Evolutionary conservation across 2,888 invertebrate genomes (phyloP).

Genomic region (Pseudolycoriella hygida): DNA sequence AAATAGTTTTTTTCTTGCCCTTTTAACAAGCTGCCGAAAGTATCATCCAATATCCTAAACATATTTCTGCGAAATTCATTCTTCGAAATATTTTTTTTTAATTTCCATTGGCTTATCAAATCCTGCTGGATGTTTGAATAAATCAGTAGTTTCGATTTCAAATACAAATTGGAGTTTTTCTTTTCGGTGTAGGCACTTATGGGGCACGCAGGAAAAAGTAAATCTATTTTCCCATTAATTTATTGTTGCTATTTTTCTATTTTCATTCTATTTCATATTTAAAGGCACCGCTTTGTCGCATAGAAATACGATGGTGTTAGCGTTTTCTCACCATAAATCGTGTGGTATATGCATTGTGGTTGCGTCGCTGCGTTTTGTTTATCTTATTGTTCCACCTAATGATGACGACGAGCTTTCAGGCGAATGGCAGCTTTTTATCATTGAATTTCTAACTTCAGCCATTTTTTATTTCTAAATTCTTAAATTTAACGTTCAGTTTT

Average conservation of each 20-base stretch:
- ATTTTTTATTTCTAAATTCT: too few relatives aligned
- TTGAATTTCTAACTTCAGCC: background rate
- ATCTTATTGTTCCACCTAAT: background rate
- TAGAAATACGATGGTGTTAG: too few relatives aligned
- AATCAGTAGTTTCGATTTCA: background rate
- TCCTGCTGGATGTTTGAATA: background rate
- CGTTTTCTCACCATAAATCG: background rate
- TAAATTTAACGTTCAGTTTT: too few relatives aligned
- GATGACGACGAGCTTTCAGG: background rate
- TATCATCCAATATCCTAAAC: background rate
- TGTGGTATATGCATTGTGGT: background rate
- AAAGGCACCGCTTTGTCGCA: too few relatives aligned
- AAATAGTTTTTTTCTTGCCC: background rate
- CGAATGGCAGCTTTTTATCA: background rate
- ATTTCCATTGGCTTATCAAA: too few relatives aligned
- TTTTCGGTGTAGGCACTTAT: slow-evolving; percentile 2
- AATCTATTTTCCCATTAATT: background rate
- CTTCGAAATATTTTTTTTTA: too few relatives aligned
- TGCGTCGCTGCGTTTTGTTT: background rate
- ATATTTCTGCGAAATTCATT: too few relatives aligned
- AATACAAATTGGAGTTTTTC: background rate
- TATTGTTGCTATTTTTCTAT: background rate
- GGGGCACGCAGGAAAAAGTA: background rate
- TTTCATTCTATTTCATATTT: background rate
- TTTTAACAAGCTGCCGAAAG: slow-evolving; percentile 1